Evolutionary conservation across 2,888 invertebrate genomes (phyloP), one percentile per base, ranked within the genome.

Genomic region (Chorisops tibialis): DNA sequence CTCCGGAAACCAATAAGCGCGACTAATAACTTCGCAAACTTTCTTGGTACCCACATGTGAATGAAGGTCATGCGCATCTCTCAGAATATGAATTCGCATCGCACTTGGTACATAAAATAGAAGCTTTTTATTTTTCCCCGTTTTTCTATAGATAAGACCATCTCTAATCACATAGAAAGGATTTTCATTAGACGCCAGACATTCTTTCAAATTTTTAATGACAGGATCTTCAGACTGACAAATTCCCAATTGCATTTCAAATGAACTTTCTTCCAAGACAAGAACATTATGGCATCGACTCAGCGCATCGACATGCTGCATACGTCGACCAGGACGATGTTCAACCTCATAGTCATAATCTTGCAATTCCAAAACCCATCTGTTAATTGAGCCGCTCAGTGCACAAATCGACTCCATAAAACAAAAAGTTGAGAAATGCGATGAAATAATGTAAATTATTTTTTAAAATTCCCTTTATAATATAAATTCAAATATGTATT

Each of bases 1-100:
- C 22, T 69, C 68, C 6, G 72, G 71, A 62, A 74, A 73, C 69
- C 72, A 74, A 65, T 72, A 74, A 5, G 41, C 60, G 30, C 61
- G 22, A 12, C 52, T 56, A 6, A 66, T 51, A 30, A 64, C 48
- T 37, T 70, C 67, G 48, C 64, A 47, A 38, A 65, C 67, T 68
- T 72, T 72, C 1, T 71, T 68, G 5, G 67, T 37, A 2, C 71
- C 72, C 38, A 71, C 54, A 65, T 74, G 73, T 21, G 70, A 70
- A 21, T 67, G 21, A n/a, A 64, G 37, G 47, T 72, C 70, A 65
- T 72, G 72, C 35, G 41, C 58, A 2, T 49, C 56, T 7, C 51
- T 38, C 7, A 69, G 62, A 4, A 69, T 39, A 12, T 59, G 49
- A 1, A 7, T 11, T 52, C 64, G 63, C 66, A 69, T 66, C 9